Evolutionary conservation across 1,140 invertebrate genomes (phyloP).

Genomic region (Argopecten irradians): DNA sequence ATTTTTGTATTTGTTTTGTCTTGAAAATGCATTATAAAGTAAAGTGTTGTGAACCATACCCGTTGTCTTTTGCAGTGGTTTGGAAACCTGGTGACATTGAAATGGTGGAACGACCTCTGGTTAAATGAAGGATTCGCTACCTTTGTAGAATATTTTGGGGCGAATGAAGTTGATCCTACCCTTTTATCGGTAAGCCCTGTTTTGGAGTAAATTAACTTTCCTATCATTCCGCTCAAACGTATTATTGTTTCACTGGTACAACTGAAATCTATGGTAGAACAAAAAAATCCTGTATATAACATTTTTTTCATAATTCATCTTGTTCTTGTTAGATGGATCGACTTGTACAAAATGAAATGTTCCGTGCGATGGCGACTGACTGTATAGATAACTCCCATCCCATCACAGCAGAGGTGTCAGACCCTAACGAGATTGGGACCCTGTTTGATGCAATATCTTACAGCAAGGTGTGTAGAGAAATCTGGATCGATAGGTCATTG

Average conservation of each 20-base stretch:
- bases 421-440: conserved; percentile 66
- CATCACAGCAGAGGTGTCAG: conserved; percentile 61
- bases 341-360: not conserved
- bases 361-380: conserved; percentile 63
- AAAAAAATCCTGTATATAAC: too few relatives aligned
- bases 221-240: too few relatives aligned
- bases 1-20: not conserved
- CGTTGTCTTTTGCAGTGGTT: conserved; percentile 60
- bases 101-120: conserved; percentile 72
- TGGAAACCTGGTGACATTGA: conserved; percentile 65
- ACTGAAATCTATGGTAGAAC: too few relatives aligned
- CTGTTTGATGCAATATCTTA: conserved; percentile 71
- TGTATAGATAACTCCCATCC: conserved; percentile 64
- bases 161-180: conserved; percentile 84
- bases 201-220: too few relatives aligned
- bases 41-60: too few relatives aligned
- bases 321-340: not conserved
- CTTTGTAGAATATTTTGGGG: conserved; percentile 65
- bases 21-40: too few relatives aligned
- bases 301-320: too few relatives aligned
- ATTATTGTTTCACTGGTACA: too few relatives aligned
- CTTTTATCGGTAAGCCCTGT: conserved; percentile 82
- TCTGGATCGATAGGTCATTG: too few relatives aligned
- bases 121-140: conserved; percentile 73
- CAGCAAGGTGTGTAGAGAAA: conserved; percentile 57